Evolutionary conservation across 2,888 invertebrate species (phyloP).

Genomic region (Hermaeophaga mercurialis): DNA sequence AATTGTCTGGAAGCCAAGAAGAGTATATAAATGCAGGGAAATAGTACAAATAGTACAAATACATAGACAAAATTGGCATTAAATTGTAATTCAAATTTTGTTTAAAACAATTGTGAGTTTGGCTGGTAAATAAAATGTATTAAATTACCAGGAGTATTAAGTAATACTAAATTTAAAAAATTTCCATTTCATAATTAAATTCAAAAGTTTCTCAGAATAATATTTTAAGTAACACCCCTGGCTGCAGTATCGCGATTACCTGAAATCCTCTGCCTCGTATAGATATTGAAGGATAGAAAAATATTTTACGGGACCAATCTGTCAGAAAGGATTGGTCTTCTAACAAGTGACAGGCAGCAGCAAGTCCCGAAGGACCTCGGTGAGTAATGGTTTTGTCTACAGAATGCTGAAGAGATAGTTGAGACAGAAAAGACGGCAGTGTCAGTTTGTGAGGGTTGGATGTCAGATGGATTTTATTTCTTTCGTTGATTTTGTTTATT

Average conservation of each 20-base stretch:
- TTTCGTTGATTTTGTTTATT: slow-evolving; percentile 1
- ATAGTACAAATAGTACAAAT: too few species aligned
- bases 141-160: too few species aligned
- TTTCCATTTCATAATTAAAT: too few species aligned
- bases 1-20: too few species aligned
- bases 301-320: slow-evolving; percentile 55
- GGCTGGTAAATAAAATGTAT: too few species aligned
- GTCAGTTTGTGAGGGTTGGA: slow-evolving; percentile 22
- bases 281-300: slow-evolving; percentile 50
- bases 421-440: slow-evolving; percentile 24
- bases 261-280: slow-evolving; percentile 38
- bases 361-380: slow-evolving; percentile 51
- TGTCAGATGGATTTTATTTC: slow-evolving; percentile 3
- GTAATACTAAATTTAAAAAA: too few species aligned
- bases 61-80: too few species aligned
- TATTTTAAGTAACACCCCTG: slow-evolving; percentile 13
- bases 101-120: too few species aligned
- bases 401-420: slow-evolving; percentile 27
- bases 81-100: too few species aligned
- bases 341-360: slow-evolving; percentile 56
- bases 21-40: too few species aligned
- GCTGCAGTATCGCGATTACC: slow-evolving; percentile 14
- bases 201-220: too few species aligned
- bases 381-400: slow-evolving; percentile 56
- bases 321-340: slow-evolving; percentile 56